Base-by-base conservation (phyloP, 2,797 vertebrate species). In the Salmo trutta region DNA sequence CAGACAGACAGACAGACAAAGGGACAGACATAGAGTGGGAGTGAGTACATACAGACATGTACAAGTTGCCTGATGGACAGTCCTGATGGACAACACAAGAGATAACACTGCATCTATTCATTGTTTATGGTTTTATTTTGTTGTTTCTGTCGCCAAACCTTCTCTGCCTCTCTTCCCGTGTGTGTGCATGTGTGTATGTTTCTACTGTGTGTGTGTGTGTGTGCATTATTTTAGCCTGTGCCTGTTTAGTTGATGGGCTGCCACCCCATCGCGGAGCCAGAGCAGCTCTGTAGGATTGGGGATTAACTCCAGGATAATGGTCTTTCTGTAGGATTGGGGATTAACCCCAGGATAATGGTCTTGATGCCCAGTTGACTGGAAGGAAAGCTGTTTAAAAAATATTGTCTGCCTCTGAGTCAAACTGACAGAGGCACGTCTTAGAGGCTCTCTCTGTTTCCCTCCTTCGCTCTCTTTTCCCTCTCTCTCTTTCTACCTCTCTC, bases 331-430 rank as follows among this genome's bases (percentile, higher is more conserved):
- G 90, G 90, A 93, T 92, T 91, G 88, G 87, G 93, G 93, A 94
- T 94, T 94, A 94, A 94, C 92, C 91, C 91, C 86, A 72, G 92
- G 92, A 93, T 93, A 93, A 93, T 92, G 92, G 89, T 91, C 89
- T 90, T 92, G 91, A 93, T 93, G 92, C 91, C 91, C 90, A 92
- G 92, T 90, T 92, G 91, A 94, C 92, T 93, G 92, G 91, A 92
- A 91, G 91, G 86, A 93, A 93, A 92, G 93, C 93, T 92, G 91
- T 93, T 94, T 94, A 94, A 93, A 92, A 93, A 91, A 92, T 90
- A 92, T 91, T 91, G 89, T 88, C 91, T 92, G 88, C 71, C 75
- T 89, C 84, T 81, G 88, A 92, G 83, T 89, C 89, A 87, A 88
- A 91, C 86, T 83, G 85, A 85, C 79, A 54, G 70, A 73, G 64